Base-by-base conservation (phyloP, 2,113 vertebrate species). In the Aramus guarauna region DNA sequence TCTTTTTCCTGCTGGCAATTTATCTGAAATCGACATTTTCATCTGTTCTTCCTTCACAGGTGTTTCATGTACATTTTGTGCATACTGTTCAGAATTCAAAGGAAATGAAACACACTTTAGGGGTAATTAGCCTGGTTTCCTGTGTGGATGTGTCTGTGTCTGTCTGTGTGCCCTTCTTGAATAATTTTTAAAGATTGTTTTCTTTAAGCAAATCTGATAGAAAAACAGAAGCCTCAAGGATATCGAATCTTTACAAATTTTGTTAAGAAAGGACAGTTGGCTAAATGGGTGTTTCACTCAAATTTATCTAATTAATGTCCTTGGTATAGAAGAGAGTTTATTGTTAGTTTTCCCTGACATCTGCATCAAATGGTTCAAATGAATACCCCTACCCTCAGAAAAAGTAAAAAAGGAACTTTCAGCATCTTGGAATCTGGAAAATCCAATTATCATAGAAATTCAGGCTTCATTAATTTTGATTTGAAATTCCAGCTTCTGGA, bases 361-460 rank as follows among this genome's bases (percentile, higher is more conserved):
- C 78, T 88, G 11, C 6, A 52, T 5, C 5, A 79, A 88, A 52
- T 32, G 12, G 4, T 68, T 88, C 14, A 68, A 76, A 23, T n/a
- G 6, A 78, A 77, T 48, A 53, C 4, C 11, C 1, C 0, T 2
- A 45, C 10, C 29, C 4, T 77, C 7, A 2, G 2, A 55, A 89
- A 88, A 67, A 14, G 19, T 21, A 64, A 39, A 0, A 0, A 73
- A 64, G 5, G 7, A 69, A 58, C 23, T 79, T 63, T 37, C 59
- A 77, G 17, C 5, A 66, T 47, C 58, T 36, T 53, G 39, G 26
- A 58, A 15, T 53, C 15, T 93, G 59, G 21, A 92, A 86, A 84
- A 77, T 59, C 14, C 27, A 50, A 5, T 59, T 13, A 27, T 17
- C 16, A 39, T 12, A 64, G 41, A 47, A 14, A 84, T 45, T 64